phyloP scores from a whole-genome alignment of 2,113 vertebrate species.

The Tauraco erythrolophus region DNA sequence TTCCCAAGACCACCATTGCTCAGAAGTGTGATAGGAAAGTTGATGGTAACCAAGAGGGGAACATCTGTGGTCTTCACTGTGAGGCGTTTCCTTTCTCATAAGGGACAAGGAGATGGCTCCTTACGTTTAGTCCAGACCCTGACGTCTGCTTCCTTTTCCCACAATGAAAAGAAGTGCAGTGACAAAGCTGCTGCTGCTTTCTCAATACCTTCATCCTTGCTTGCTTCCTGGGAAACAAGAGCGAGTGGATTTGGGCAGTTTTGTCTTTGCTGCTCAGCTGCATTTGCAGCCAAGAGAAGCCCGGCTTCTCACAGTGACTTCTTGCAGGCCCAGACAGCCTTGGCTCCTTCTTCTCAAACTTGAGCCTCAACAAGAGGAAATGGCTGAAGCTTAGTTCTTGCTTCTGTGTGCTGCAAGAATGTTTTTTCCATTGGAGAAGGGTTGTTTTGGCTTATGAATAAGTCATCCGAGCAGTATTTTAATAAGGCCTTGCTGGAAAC shows the following conservation, averaged over 20 bases:
- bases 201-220: not conserved
- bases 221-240: not conserved
- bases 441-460: slow-evolving; percentile 9
- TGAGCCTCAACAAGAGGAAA: not conserved
- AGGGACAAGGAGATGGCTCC: not conserved
- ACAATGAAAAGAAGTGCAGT: not conserved
- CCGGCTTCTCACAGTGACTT: not conserved
- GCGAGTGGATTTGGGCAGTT: not conserved
- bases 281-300: not conserved
- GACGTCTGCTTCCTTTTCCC: not conserved
- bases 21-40: not conserved
- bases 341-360: not conserved
- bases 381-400: not conserved
- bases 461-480: slow-evolving; percentile 32
- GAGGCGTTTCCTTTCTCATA: not conserved
- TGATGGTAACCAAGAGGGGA: not conserved
- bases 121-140: not conserved
- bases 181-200: not conserved
- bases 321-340: not conserved
- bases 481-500: slow-evolving; percentile 33
- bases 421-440: not conserved
- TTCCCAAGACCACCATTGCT: not conserved
- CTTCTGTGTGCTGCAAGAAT: not conserved
- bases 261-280: not conserved
- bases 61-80: not conserved